Percentiles rank a stretch among this genome's conserved stretches.
phyloP scores from a whole-genome alignment of 2,113 vertebrate genomes.

The Apodemus sylvaticus region DNA sequence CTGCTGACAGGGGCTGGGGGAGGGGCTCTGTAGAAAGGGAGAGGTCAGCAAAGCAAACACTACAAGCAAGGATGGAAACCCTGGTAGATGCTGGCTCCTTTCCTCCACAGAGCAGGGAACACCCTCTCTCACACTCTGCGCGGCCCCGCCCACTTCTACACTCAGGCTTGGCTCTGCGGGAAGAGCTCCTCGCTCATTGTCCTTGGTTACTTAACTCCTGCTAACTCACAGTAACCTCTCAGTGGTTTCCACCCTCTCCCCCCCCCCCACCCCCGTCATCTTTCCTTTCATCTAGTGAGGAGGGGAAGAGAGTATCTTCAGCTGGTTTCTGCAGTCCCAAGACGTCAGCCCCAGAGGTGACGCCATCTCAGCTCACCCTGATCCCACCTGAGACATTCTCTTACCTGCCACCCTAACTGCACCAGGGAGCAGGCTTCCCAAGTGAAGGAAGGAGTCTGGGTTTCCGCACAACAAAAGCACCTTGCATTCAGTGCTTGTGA shows the following conservation, averaged over 20 bases:
- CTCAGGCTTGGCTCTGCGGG: neutral
- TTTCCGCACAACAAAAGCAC: neutral
- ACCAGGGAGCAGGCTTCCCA: neutral
- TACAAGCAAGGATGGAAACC: neutral
- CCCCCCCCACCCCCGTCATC: slow-evolving; percentile 1
- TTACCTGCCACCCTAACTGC: neutral
- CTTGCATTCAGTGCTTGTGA: neutral
- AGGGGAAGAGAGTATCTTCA: neutral
- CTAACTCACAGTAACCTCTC: neutral
- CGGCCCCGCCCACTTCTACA: slow-evolving; percentile 46
- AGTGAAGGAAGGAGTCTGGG: neutral
- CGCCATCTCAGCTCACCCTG: neutral
- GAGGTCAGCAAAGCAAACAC: neutral
- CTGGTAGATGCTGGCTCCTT: neutral
- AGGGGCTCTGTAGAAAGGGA: neutral
- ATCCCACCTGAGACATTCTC: neutral
- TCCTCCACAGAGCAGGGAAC: neutral
- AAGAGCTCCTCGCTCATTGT: neutral
- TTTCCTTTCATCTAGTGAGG: neutral
- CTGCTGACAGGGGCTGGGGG: too few relatives aligned
- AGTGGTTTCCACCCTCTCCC: neutral
- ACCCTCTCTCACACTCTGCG: slow-evolving; percentile 18
- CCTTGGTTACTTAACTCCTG: slow-evolving; percentile 32
- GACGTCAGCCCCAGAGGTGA: neutral
- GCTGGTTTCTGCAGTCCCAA: neutral